Evolutionary conservation across 2,888 invertebrate genomes (phyloP).

Genomic region (Epiblema foenella): DNA sequence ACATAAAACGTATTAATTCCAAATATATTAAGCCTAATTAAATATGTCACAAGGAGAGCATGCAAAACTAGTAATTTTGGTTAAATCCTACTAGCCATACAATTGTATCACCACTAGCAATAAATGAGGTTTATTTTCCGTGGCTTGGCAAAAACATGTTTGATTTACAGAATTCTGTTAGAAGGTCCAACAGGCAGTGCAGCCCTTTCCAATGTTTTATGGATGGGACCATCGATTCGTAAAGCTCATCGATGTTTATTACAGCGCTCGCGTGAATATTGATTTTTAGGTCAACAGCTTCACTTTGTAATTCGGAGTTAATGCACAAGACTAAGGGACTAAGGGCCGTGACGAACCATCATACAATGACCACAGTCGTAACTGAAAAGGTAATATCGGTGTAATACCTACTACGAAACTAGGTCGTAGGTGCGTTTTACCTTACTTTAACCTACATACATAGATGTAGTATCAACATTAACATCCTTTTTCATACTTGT

Average conservation of each 20-base stretch:
- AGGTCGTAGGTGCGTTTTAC: not conserved
- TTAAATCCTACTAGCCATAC: no score
- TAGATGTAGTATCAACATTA: slow-evolving; percentile 7
- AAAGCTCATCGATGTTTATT: slow-evolving; percentile 77
- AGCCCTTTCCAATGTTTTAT: slow-evolving; percentile 70
- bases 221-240: slow-evolving; percentile 77
- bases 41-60: no score
- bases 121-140: no score
- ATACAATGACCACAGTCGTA: not conserved
- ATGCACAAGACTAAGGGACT: slow-evolving; percentile 53
- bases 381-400: not conserved
- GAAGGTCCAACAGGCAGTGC: slow-evolving; percentile 54
- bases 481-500: slow-evolving; percentile 11
- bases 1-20: no score
- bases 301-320: slow-evolving; percentile 64
- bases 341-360: slow-evolving; percentile 57
- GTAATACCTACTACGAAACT: no score
- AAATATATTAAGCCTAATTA: no score
- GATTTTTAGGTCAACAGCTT: slow-evolving; percentile 81
- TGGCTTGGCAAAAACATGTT: no score
- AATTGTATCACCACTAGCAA: no score
- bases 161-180: slow-evolving; percentile 38
- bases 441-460: not conserved
- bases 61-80: no score
- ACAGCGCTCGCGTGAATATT: slow-evolving; percentile 76